phyloP scores from a whole-genome alignment of 2,797 vertebrate species.

The Lepidocolaptes lacrymiger region DNA sequence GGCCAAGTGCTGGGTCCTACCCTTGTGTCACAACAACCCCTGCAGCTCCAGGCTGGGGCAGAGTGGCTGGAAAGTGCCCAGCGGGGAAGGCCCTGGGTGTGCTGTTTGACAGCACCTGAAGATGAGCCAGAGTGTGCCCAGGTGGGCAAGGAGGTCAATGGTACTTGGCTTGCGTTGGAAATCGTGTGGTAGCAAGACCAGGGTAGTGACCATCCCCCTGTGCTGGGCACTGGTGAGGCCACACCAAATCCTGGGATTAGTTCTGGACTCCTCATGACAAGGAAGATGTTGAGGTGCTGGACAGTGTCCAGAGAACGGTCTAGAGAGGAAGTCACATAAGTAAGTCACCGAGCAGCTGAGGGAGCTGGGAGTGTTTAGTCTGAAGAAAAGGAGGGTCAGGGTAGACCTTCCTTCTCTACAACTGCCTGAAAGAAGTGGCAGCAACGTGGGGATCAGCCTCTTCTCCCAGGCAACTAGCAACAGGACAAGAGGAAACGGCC shows the following conservation, averaged over 20 bases:
- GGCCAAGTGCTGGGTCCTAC: background rate
- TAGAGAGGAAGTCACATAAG: background rate
- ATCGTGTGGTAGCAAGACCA: background rate
- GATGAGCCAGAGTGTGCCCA: background rate
- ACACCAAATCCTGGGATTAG: background rate
- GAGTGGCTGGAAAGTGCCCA: background rate
- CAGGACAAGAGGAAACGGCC: background rate
- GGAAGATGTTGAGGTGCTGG: background rate
- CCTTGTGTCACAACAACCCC: background rate
- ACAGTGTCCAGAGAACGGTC: rapidly evolving
- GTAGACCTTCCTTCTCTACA: background rate
- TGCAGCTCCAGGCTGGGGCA: background rate
- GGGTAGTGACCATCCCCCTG: rapidly evolving
- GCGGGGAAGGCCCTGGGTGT: background rate
- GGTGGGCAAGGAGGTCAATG: background rate
- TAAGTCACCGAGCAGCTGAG: background rate
- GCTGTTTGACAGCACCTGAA: background rate
- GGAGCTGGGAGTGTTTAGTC: background rate
- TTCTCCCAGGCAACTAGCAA: background rate
- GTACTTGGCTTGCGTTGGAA: background rate
- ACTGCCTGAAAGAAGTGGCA: background rate
- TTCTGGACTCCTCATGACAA: background rate
- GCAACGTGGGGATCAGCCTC: too few relatives aligned
- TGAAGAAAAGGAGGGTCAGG: background rate
- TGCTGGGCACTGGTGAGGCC: background rate